Base-by-base conservation (phyloP, 2,888 invertebrate species). In the Drosophila leonis region DNA sequence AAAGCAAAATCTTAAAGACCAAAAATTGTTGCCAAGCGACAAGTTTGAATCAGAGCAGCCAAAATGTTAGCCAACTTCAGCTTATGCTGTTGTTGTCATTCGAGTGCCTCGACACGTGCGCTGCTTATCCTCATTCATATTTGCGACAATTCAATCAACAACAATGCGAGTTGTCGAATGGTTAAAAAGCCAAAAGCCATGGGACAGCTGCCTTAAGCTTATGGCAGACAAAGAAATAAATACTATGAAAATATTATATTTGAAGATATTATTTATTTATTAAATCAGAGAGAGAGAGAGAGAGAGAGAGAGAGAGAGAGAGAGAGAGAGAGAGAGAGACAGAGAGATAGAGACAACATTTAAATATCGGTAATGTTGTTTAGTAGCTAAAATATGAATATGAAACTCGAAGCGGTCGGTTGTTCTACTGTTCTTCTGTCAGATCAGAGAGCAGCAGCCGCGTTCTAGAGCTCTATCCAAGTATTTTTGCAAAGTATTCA, bases 1-100 rank as follows among this genome's bases (percentile, higher is more conserved):
- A 74, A 84, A 82, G 72, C 35, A 65, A 75, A 73, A 61, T 48
- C 41, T 66, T 77, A 69, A 82, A 77, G 65, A 41, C 31, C 31
- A 42, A 33, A 46, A 64, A 64, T 44, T 52, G 64, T 56, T 62
- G 64, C 46, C 57, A 74, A 55, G 59, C 63, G 61, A 49, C 61
- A 42, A 15, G 20, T 31, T 31, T 31, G 18, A 41, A 6, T n/a
- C 20, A 27, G 15, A n/a, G 65, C 29, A 42, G 20, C 31, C 7
- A 15, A 29, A 20, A 29, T 10, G 39, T 15, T 13, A 12, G 31
- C 2, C 39, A 41, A 52, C 66, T 48, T 66, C 48, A 35, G 3
- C 48, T 31, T 27, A n/a, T 35, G 12, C 33, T 46, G 37, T 29
- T 42, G 8, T 13, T 29, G 18, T n/a, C 62, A 41, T 18, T 46